Conservation (phyloP, 1,140 invertebrate genomes). For the Drosophila prosaltans region DNA sequence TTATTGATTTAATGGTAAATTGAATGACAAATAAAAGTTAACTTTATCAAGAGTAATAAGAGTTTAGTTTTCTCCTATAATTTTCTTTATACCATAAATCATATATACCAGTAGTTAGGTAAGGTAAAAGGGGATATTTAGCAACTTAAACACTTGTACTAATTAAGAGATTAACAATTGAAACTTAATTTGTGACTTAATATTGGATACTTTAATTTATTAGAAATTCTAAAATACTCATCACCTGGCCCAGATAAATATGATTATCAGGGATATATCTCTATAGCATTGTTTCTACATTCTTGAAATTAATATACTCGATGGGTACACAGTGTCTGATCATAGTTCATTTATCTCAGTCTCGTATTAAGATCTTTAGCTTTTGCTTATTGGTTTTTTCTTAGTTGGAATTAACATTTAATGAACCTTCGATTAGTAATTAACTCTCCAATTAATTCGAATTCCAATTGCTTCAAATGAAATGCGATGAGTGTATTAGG, state of each 20-base stretch:
- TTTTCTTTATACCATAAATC: too few relatives aligned
- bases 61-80: neutral
- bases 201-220: too few relatives aligned
- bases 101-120: too few relatives aligned
- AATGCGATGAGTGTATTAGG: constrained; percentile 7
- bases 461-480: constrained; percentile 4
- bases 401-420: constrained; percentile 4
- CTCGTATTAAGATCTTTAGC: neutral
- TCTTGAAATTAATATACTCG: too few relatives aligned
- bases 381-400: neutral
- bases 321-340: neutral
- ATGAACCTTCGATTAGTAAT: constrained; percentile 4
- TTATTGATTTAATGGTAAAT: constrained; percentile 12
- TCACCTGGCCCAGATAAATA: too few relatives aligned
- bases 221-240: too few relatives aligned
- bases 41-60: neutral
- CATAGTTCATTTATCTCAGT: neutral
- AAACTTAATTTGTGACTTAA: too few relatives aligned
- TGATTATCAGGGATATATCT: too few relatives aligned
- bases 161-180: too few relatives aligned
- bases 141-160: too few relatives aligned
- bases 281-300: too few relatives aligned
- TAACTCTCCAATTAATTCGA: constrained; percentile 5
- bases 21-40: constrained; percentile 9
- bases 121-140: too few relatives aligned